Conservation (phyloP, 1,140 invertebrate genomes). For the Aphidius gifuensis region DNA sequence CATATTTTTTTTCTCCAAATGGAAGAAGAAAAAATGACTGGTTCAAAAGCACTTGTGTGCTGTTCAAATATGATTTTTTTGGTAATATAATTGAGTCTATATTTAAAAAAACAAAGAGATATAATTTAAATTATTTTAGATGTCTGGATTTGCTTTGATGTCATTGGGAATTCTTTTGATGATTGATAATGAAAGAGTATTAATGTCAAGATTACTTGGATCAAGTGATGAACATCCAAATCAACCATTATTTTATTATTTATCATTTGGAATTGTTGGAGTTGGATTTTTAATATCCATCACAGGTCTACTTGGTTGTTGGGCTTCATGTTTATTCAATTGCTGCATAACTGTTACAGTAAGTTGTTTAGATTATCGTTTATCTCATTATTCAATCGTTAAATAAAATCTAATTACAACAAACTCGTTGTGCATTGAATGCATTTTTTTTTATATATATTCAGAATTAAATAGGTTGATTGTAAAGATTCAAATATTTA, state of each 20-base stretch:
- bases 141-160: slow-evolving; percentile 67
- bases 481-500: too few species aligned
- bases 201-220: slow-evolving; percentile 66
- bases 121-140: slow-evolving; percentile 52
- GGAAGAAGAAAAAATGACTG: slow-evolving; percentile 32
- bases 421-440: not conserved
- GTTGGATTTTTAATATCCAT: slow-evolving; percentile 65
- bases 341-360: slow-evolving; percentile 68
- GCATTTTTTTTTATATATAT: too few species aligned
- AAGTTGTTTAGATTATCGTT: slow-evolving; percentile 41
- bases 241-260: slow-evolving; percentile 73
- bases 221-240: slow-evolving; percentile 52
- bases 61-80: slow-evolving; percentile 51
- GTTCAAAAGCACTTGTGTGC: slow-evolving; percentile 46
- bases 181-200: slow-evolving; percentile 64
- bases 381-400: not conserved
- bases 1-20: slow-evolving; percentile 22
- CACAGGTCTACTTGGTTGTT: slow-evolving; percentile 70
- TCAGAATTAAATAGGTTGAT: too few species aligned
- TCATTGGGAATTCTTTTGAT: slow-evolving; percentile 68
- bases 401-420: not conserved
- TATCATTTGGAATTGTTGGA: slow-evolving; percentile 63
- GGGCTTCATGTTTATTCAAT: slow-evolving; percentile 72
- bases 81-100: slow-evolving; percentile 25
- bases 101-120: not conserved